phyloP scores from a whole-genome alignment of 2,113 vertebrate species.

The Vidua chalybeata region DNA sequence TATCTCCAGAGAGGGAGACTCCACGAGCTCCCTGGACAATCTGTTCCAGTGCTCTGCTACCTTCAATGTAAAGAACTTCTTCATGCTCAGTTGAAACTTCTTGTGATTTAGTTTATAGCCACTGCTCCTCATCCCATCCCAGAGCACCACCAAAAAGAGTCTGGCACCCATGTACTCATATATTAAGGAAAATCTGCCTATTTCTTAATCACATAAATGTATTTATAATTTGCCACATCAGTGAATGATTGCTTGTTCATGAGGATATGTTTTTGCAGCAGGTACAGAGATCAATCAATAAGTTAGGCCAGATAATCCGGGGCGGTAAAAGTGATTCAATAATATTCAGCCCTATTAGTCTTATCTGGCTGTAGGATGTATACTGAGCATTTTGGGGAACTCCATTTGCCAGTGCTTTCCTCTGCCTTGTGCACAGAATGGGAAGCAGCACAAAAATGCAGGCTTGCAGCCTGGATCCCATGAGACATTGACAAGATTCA shows the following conservation, averaged over 20 bases:
- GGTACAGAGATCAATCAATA: neutral
- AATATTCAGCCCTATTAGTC: neutral
- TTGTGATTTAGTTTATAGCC: neutral
- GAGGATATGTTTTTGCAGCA: neutral
- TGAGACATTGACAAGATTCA: neutral
- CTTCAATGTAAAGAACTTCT: neutral
- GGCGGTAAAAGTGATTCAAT: neutral
- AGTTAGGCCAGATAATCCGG: neutral
- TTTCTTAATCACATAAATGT: neutral
- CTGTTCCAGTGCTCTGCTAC: neutral
- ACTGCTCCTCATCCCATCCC: neutral
- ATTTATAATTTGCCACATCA: neutral
- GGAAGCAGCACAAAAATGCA: neutral
- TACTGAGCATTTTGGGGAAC: neutral
- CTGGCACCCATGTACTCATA: neutral
- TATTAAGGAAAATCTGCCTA: neutral
- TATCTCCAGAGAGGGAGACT: neutral
- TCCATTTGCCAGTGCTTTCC: neutral
- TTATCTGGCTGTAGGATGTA: neutral
- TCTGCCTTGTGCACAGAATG: neutral
- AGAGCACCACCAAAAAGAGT: neutral
- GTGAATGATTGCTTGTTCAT: neutral
- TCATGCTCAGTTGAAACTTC: neutral
- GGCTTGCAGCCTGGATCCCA: neutral
- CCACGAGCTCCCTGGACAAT: fast-evolving